phyloP scores from a whole-genome alignment of 2,113 vertebrate species.

The Neotoma lepida region DNA sequence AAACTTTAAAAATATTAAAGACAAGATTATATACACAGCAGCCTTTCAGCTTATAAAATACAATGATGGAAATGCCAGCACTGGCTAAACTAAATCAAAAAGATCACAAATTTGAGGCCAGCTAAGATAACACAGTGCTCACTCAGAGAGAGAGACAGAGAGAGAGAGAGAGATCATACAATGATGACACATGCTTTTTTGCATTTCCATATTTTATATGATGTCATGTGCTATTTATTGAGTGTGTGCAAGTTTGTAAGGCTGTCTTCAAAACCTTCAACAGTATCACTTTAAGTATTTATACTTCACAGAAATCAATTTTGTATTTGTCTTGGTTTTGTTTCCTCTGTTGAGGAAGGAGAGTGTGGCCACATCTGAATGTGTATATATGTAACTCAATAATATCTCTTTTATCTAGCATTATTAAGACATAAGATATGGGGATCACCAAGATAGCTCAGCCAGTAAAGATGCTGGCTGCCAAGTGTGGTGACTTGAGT shows the following conservation, averaged over 20 bases:
- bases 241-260: conserved; percentile 48
- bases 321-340: conserved; percentile 34
- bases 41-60: conserved; percentile 43
- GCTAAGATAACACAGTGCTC: background rate
- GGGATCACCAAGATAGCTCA: background rate
- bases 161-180: background rate
- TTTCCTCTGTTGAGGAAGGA: conserved; percentile 47
- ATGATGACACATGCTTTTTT: background rate
- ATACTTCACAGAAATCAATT: conserved; percentile 48
- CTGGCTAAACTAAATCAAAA: background rate
- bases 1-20: conserved; percentile 15
- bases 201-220: conserved; percentile 55
- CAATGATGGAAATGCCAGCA: background rate
- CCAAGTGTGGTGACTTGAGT: background rate
- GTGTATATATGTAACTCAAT: background rate
- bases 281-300: conserved; percentile 48
- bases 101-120: background rate
- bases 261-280: conserved; percentile 53
- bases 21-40: conserved; percentile 52
- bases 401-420: conserved; percentile 36
- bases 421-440: conserved; percentile 43
- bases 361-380: conserved; percentile 26
- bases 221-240: background rate
- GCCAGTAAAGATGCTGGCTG: background rate
- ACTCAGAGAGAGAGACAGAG: background rate